Conservation (phyloP, 1,140 invertebrate species). For the Hycleus cichorii region DNA sequence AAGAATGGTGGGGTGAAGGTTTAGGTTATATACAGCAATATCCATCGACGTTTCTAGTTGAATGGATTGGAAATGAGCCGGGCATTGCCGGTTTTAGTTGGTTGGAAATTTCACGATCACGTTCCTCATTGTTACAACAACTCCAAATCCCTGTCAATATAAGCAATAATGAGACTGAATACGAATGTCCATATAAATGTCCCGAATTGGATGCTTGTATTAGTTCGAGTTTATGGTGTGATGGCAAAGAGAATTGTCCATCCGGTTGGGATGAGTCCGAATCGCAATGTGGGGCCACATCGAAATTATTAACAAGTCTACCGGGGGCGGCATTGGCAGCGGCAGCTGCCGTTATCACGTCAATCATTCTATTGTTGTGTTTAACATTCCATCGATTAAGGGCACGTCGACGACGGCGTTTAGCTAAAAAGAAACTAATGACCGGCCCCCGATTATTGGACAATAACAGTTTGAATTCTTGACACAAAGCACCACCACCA, state of each 20-base stretch:
- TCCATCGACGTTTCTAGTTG: constrained; percentile 58
- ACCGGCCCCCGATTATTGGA: constrained; percentile 36
- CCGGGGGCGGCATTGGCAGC: constrained; percentile 50
- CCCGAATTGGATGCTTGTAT: constrained; percentile 87
- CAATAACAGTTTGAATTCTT: constrained; percentile 49
- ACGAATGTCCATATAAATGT: constrained; percentile 65
- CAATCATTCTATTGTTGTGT: constrained; percentile 48
- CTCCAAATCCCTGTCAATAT: constrained; percentile 45
- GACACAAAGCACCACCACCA: constrained; percentile 68
- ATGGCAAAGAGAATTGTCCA: constrained; percentile 75
- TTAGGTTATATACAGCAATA: constrained; percentile 32
- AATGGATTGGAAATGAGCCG: constrained; percentile 63
- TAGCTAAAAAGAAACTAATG: constrained; percentile 50
- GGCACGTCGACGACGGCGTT: constrained; percentile 39
- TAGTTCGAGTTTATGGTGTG: constrained; percentile 76
- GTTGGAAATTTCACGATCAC: constrained; percentile 63
- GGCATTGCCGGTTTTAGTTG: constrained; percentile 61
- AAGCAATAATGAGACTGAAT: constrained; percentile 50
- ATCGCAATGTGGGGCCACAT: constrained; percentile 56
- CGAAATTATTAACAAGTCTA: constrained; percentile 35
- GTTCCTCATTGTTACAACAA: constrained; percentile 56
- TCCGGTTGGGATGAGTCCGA: constrained; percentile 76
- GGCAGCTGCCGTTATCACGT: constrained; percentile 47
- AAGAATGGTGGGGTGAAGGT: constrained; percentile 56
- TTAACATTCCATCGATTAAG: constrained; percentile 38